Conservation (phyloP, 1,140 invertebrate species). For the Cydia amplana region DNA sequence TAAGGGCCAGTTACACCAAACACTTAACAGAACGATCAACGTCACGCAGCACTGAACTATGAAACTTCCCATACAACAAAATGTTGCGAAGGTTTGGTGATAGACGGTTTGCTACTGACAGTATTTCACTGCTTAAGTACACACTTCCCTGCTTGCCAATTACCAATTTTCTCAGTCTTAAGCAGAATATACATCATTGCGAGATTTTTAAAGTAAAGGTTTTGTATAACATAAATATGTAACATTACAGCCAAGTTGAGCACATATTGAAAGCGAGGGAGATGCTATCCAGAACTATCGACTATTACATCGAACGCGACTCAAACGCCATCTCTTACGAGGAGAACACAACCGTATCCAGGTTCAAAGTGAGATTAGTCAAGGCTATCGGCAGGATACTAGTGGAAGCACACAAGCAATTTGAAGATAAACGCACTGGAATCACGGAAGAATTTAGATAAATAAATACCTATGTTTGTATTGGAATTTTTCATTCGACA, state of each 20-base stretch:
- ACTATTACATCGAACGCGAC: slow-evolving; percentile 78
- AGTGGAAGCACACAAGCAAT: slow-evolving; percentile 54
- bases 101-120: no score
- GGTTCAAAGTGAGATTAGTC: slow-evolving; percentile 57
- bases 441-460: slow-evolving; percentile 41
- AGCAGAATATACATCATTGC: no score
- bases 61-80: no score
- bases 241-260: slow-evolving; percentile 69
- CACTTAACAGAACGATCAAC: no score
- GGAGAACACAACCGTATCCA: slow-evolving; percentile 44
- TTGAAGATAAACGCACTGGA: slow-evolving; percentile 36
- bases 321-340: slow-evolving; percentile 48
- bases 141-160: no score
- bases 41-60: no score
- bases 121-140: no score
- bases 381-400: slow-evolving; percentile 60
- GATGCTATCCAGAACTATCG: slow-evolving; percentile 77
- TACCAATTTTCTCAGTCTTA: no score
- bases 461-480: slow-evolving; percentile 37
- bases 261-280: slow-evolving; percentile 73
- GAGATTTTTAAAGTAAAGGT: no score
- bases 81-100: no score
- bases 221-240: slow-evolving; percentile 35
- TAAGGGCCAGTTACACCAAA: no score
- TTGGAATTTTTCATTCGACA: no score